These are phyloP conservation scores for Gibbula magus DNA, from an alignment of 2,888 invertebrate genomes.

Conservation along the genomic window DNA sequence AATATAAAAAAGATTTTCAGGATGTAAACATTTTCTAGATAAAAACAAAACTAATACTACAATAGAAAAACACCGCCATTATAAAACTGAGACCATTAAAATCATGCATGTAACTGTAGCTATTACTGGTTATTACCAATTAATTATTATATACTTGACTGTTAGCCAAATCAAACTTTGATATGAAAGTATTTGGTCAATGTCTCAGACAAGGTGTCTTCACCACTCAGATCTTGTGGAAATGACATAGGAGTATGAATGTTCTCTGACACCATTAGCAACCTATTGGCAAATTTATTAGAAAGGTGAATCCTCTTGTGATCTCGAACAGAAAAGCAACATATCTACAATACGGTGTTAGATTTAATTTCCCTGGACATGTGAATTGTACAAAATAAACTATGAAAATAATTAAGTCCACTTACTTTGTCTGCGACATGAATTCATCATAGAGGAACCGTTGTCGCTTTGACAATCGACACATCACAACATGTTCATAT, in stretches of 20 bases:
- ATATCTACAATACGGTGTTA: too few relatives aligned
- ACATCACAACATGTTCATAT: conserved; percentile 76
- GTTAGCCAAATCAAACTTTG: too few relatives aligned
- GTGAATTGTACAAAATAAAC: too few relatives aligned
- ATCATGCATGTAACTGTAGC: too few relatives aligned
- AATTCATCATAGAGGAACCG: conserved; percentile 98
- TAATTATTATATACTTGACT: too few relatives aligned
- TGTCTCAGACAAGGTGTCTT: conserved; percentile 8
- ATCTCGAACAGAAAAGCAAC: not conserved
- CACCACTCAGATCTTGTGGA: not conserved
- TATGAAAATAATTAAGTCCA: not conserved
- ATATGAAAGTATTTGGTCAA: too few relatives aligned
- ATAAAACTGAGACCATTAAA: too few relatives aligned
- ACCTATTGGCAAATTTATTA: not conserved
- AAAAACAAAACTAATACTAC: too few relatives aligned
- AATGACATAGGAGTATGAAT: not conserved
- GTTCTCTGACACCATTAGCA: not conserved
- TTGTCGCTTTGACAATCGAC: conserved; percentile 91
- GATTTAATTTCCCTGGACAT: too few relatives aligned
- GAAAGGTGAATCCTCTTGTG: not conserved
- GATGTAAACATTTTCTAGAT: not conserved
- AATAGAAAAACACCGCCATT: too few relatives aligned
- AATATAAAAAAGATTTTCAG: conserved; percentile 27
- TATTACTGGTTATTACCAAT: too few relatives aligned
- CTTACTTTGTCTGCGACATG: conserved; percentile 92